phyloP scores from a whole-genome alignment of 2,797 vertebrate genomes.

The Catharus ustulatus region DNA sequence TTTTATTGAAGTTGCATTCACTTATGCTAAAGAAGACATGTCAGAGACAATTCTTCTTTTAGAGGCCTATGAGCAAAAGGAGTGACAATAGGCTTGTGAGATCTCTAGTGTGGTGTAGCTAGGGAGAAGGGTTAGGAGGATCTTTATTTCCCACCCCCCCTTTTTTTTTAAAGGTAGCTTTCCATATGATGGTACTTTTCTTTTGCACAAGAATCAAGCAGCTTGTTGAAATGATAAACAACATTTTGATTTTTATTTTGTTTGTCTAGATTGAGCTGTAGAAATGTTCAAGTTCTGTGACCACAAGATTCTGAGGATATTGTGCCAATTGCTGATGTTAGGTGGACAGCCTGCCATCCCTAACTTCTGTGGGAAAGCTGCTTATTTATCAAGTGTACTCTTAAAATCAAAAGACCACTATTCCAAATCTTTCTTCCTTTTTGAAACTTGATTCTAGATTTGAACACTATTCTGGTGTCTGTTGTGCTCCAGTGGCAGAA shows the following conservation, averaged over 20 bases:
- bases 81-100: constrained; percentile 40
- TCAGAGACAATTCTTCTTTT: constrained; percentile 42
- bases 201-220: constrained; percentile 22
- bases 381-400: constrained; percentile 1
- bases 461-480: neutral
- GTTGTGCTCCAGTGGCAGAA: neutral
- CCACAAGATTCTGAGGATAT: neutral
- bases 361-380: constrained; percentile 1
- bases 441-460: neutral
- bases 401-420: constrained; percentile 19
- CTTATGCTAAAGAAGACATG: constrained; percentile 46
- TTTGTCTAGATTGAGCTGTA: neutral
- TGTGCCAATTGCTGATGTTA: neutral
- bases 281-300: constrained; percentile 22
- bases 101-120: constrained; percentile 36
- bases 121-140: neutral
- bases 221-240: neutral
- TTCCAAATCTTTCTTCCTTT: neutral
- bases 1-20: constrained; percentile 55
- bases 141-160: neutral
- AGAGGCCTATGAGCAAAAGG: neutral
- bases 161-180: neutral
- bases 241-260: neutral
- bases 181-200: constrained; percentile 37
- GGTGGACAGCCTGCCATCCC: neutral